Conservation (phyloP, 2,113 vertebrate genomes). For the Hippocampus comes region DNA sequence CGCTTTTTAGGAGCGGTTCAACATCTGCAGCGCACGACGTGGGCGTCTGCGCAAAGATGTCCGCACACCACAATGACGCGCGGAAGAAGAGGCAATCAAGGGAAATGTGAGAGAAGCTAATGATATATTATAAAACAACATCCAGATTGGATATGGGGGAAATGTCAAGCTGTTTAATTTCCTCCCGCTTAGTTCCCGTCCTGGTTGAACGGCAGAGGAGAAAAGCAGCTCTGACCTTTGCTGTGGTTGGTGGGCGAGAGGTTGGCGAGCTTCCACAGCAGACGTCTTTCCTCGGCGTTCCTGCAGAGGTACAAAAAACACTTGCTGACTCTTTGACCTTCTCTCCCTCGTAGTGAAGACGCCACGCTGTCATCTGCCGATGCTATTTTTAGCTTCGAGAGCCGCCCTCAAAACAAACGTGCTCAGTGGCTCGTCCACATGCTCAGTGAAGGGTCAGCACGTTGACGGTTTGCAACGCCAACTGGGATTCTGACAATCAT, state of each 20-base stretch:
- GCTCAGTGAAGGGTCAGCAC: background rate
- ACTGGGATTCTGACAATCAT: background rate
- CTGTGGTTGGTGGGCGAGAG: conserved; percentile 76
- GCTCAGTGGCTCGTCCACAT: background rate
- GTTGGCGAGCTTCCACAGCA: conserved; percentile 88
- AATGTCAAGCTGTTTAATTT: background rate
- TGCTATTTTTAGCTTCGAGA: background rate
- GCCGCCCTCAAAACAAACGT: background rate
- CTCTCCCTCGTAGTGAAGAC: background rate
- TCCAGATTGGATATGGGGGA: background rate
- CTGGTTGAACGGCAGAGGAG: background rate
- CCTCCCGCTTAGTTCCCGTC: background rate
- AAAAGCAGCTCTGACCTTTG: conserved; percentile 74
- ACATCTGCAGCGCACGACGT: background rate
- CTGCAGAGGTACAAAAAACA: conserved; percentile 57
- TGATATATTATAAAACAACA: background rate
- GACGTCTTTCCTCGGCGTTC: conserved; percentile 85
- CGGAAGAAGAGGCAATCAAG: background rate
- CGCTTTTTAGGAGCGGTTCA: background rate
- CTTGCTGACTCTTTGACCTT: background rate
- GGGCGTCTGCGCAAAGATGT: too few species aligned
- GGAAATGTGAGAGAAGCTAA: background rate
- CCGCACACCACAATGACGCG: background rate
- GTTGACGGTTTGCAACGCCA: background rate
- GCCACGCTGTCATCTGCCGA: background rate